Conservation (phyloP, 2,113 vertebrate species). For the Ailuropoda melanoleuca region DNA sequence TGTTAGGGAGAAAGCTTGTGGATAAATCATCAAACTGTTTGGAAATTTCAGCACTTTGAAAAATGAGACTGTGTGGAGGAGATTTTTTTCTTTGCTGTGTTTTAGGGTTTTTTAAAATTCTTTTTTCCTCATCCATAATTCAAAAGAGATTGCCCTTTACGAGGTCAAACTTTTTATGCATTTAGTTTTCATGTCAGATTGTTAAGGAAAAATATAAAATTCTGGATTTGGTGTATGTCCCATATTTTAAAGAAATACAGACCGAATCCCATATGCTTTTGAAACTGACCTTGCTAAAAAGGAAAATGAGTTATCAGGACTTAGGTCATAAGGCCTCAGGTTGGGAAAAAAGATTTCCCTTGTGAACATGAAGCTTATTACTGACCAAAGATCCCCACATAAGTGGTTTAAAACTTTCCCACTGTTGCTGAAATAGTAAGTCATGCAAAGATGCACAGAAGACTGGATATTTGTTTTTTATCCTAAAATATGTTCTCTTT, state of each 20-base stretch:
- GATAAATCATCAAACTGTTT: not conserved
- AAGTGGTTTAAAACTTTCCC: conserved; percentile 60
- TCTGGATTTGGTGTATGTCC: not conserved
- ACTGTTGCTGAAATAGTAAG: conserved; percentile 60
- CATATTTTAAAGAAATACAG: conserved; percentile 30
- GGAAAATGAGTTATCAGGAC: not conserved
- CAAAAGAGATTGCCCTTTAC: not conserved
- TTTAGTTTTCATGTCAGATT: conserved; percentile 35
- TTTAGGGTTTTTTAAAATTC: not conserved
- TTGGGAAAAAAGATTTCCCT: conserved; percentile 6
- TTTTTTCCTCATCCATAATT: not conserved
- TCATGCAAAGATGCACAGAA: conserved; percentile 29
- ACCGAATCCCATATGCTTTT: not conserved
- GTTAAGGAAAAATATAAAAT: not conserved
- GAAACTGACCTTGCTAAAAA: not conserved
- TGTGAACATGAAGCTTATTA: not conserved
- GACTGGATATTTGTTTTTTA: conserved; percentile 52
- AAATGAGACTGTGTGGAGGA: not conserved
- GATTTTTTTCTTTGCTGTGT: not conserved
- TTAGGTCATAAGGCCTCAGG: not conserved
- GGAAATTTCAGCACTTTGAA: conserved; percentile 1
- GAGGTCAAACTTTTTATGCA: not conserved
- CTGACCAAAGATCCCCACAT: not conserved
- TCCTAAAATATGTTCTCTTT: conserved; percentile 50
- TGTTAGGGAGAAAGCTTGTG: not conserved